A percentile compares a stretch with the other conserved stretches of the same genome.
phyloP scores from a whole-genome alignment of 2,113 vertebrate species.

The Pelobates fuscus region DNA sequence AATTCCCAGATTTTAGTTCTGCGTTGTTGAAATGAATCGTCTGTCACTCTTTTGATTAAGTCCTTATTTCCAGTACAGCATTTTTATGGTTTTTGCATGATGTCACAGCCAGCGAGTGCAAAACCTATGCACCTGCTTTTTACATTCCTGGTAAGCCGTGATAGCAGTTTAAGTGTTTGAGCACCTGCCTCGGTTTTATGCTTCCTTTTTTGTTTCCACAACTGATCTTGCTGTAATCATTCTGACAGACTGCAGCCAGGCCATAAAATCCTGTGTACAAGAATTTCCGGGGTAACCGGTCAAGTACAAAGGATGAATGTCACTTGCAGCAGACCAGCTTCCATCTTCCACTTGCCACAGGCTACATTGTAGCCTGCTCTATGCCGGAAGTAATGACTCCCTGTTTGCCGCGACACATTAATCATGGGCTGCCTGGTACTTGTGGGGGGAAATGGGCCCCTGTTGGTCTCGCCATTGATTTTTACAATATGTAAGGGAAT shows the following conservation, averaged over 20 bases:
- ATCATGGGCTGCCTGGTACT: constrained; percentile 74
- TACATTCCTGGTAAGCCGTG: not conserved
- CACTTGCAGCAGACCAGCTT: constrained; percentile 83
- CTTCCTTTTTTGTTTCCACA: constrained; percentile 54
- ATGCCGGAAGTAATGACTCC: constrained; percentile 73
- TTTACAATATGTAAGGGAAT: constrained; percentile 61
- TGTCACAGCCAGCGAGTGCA: not conserved
- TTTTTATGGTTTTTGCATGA: not conserved
- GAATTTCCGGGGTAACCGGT: constrained; percentile 82
- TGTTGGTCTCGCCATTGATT: constrained; percentile 64
- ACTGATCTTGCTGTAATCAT: constrained; percentile 58
- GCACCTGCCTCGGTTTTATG: constrained; percentile 74
- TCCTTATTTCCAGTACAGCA: constrained; percentile 1
- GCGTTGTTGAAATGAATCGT: constrained; percentile 19
- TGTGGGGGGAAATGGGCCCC: constrained; percentile 63
- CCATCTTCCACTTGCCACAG: constrained; percentile 80
- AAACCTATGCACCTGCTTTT: constrained; percentile 25
- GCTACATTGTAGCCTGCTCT: constrained; percentile 77
- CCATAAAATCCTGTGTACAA: constrained; percentile 80
- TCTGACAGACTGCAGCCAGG: constrained; percentile 66
- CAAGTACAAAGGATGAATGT: constrained; percentile 83
- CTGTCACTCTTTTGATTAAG: constrained; percentile 21
- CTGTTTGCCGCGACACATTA: constrained; percentile 75
- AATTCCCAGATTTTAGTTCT: constrained; percentile 19
- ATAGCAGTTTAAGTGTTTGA: constrained; percentile 59